Evolutionary conservation across 2,113 vertebrate species (phyloP), one percentile per base, ranked within the genome.

Genomic region (Amazona guildingii): DNA sequence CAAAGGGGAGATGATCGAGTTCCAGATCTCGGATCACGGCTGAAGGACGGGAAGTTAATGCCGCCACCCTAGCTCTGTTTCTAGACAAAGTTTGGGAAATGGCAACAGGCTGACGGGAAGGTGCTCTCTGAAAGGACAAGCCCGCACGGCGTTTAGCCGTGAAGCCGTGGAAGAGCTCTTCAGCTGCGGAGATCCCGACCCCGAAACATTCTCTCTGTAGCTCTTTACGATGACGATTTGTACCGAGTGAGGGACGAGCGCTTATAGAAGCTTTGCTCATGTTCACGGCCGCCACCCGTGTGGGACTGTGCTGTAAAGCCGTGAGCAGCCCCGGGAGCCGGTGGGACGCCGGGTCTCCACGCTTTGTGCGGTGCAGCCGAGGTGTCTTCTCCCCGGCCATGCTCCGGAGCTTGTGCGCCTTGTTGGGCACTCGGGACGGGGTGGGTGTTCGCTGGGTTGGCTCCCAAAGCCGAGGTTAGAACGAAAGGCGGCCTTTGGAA

Each of bases 401-500:
- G 29, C 37, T 89, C 4, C 28, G 43, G n/a, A 13, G 13, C 51
- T 69, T n/a, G 49, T 29, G 75, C 14, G 13, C 48, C 1, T 4
- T 54, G 49, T 43, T 49, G 6, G 67, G 23, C 68, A 81, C 80
- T 83, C 7, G 25, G 86, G 44, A 51, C 16, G 8, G 10, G 83
- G 69, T 68, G 67, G 66, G 7, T 2, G 20, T 82, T 95, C 33
- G 84, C 83, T 61, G 27, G 55, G 62, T 70, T 20, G n/a, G 77
- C 93, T 96, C 91, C 87, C 63, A 84, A 7, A 8, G 28, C 37
- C 35, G 67, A 39, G 66, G 9, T 82, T 90, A 92, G 94, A 97
- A 73, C 3, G 51, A 94, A 95, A 94, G 24, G 81, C 23, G 51
- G 39, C 70, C 86, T 93, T 92, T 51, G 76, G 83, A 90, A 55